Evolutionary conservation across 1,140 invertebrate species (phyloP), one percentile per base, ranked within the genome.

Genomic region (Cydia amplana): DNA sequence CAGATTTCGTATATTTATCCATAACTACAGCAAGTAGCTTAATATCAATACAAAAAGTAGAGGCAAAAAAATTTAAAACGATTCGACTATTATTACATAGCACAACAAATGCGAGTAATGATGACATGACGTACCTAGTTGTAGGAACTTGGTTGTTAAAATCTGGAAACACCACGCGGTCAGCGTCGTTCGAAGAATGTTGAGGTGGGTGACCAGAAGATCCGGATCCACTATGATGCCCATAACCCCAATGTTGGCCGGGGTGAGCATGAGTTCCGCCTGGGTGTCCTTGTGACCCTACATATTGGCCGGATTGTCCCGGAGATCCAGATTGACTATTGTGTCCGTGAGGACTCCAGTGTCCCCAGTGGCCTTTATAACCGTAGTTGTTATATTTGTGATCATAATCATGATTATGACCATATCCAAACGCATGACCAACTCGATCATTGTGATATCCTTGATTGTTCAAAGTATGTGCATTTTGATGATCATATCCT

Each of bases 151-250:
- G 16, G 51, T 55, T 55, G 51, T 55, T 55, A 23, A 23, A 60
- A 60, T 60, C 55, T 9, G 55, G 55, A 23, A 60, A 60, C 55
- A 60, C 55, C 18, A 60, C 55, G 9, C 55, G 55, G 20, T 60
- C 55, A 23, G 55, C 18, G 20, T 60, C 20, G 7, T 23, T 60
- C 7, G 55, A 5, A 12, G 55, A 23, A 23, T 9, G 55, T 60
- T 20, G 55, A 23, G 55, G 49, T 18, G 16, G 55, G 20, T 23
- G 20, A 60, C n/a, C n/a, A 55, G 0, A 18, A 55, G 16, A 55
- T 55, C 51, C 51, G 51, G 51, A n/a, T 18, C 5, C 14, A 55
- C 16, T 20, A 55, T n/a, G n/a, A 18, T 20, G 51, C 7, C n/a
- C 5, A 55, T 23, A 12, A 9, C 51, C 51, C n/a, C 16, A 55